phyloP scores from a whole-genome alignment of 92 coral and sea anemone genomes.

The Meandrina meandrites region DNA sequence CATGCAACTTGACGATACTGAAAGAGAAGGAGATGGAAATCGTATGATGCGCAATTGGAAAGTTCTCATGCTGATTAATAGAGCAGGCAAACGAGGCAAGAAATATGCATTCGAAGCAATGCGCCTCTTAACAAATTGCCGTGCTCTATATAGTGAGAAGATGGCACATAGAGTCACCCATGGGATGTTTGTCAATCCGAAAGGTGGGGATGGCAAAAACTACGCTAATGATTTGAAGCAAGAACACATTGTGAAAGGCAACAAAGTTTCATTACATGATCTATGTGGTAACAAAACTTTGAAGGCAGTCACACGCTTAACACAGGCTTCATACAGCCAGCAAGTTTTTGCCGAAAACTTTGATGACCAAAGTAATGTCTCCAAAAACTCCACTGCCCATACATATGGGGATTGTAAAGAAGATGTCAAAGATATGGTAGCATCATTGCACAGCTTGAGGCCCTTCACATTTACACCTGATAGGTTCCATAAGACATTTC shows the following conservation, averaged over 20 bases:
- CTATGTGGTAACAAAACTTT: constrained; percentile 62
- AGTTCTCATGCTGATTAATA: constrained; percentile 31
- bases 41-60: constrained; percentile 41
- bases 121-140: constrained; percentile 40
- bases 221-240: constrained; percentile 60
- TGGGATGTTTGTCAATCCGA: constrained; percentile 41
- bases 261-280: constrained; percentile 37
- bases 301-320: constrained; percentile 50
- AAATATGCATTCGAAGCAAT: constrained; percentile 57
- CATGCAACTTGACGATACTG: constrained; percentile 53
- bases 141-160: constrained; percentile 17
- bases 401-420: constrained; percentile 44
- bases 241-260: constrained; percentile 55
- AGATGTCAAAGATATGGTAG: constrained; percentile 47
- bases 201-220: constrained; percentile 36
- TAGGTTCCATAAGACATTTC: constrained; percentile 37
- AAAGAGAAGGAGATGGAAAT: constrained; percentile 45
- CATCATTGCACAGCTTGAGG: constrained; percentile 6
- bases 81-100: constrained; percentile 20
- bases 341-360: background rate
- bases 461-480: constrained; percentile 41
- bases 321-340: constrained; percentile 56
- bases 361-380: constrained; percentile 10
- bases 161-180: constrained; percentile 39
- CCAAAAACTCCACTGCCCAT: constrained; percentile 32